Evolutionary conservation across 2,113 vertebrate species (phyloP), one percentile per base, ranked within the genome.

Genomic region (Ia io): DNA sequence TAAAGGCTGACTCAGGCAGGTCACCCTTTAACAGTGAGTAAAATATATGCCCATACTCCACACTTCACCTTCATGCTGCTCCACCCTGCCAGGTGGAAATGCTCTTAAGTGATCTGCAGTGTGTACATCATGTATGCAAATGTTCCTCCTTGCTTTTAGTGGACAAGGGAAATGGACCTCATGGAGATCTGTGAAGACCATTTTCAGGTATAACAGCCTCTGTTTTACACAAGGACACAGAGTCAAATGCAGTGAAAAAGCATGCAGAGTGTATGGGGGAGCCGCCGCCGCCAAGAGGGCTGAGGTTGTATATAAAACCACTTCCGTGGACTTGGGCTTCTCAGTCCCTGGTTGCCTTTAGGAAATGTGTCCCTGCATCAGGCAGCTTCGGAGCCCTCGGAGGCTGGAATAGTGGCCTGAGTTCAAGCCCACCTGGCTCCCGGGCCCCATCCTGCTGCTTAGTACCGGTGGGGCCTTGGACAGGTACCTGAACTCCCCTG

Each of bases 101-200:
- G 28, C n/a, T 17, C 76, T 49, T 49, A 28, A 51, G 22, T 28
- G 10, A 6, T 25, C 7, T 4, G 53, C 7, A 12, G 25, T 2
- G 0, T 8, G 53, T 4, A 40, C 17, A 40, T 61, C 16, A 6
- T 4, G 3, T 22, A 23, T 23, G 73, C 73, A 49, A 5, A 13
- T 53, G 13, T 32, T 14, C 59, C 78, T 86, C 51, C 65, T 56
- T 56, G 67, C 40, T 67, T n/a, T 76, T 69, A 32, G 87, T 23
- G n/a, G 73, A 9, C n/a, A 18, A 44, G 79, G 83, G 65, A 84
- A 70, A 79, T n/a, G 69, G 86, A 61, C 42, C 83, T 79, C 49
- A 1, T 42, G 93, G 92, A 69, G 71, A 69, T 80, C 79, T 74
- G 63, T 13, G 28, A 76, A 86, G 65, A 37, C 78, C 59, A 11